Evolutionary conservation across 2,888 invertebrate species (phyloP).

Genomic region (Ernsta delagoae): DNA sequence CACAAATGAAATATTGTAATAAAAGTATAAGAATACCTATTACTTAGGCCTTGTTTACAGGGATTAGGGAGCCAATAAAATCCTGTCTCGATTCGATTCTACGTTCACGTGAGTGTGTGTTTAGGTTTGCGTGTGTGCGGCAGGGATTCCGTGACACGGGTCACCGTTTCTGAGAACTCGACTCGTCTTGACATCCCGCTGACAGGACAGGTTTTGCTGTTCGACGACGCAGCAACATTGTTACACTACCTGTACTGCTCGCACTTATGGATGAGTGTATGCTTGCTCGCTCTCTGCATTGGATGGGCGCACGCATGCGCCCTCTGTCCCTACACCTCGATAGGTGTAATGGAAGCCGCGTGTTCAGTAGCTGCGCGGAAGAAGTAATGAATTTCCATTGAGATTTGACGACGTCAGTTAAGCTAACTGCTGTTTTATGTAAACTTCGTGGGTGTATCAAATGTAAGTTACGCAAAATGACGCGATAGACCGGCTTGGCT

Average conservation of each 20-base stretch:
- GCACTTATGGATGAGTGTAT: conserved; percentile 45
- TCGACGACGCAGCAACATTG: conserved; percentile 75
- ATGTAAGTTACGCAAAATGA: conserved; percentile 21
- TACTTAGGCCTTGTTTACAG: conserved; percentile 41
- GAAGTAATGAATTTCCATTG: conserved; percentile 72
- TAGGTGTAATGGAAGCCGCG: conserved; percentile 42
- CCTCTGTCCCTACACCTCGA: conserved; percentile 74
- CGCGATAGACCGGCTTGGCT: not conserved
- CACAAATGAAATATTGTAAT: too few species aligned
- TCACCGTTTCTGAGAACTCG: conserved; percentile 83
- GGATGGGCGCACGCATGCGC: conserved; percentile 78
- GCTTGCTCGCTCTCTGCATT: conserved; percentile 63
- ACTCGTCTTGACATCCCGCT: conserved; percentile 83
- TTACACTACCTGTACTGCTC: conserved; percentile 62
- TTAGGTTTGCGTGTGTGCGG: conserved; percentile 60
- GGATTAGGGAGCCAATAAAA: conserved; percentile 55
- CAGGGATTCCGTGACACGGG: conserved; percentile 85
- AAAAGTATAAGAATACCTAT: too few species aligned
- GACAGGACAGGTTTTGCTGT: conserved; percentile 84
- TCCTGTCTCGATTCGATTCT: conserved; percentile 51
- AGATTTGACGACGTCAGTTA: conserved; percentile 49
- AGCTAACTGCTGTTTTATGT: conserved; percentile 37
- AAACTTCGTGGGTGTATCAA: conserved; percentile 39
- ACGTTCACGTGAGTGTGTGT: conserved; percentile 44
- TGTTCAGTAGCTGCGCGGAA: conserved; percentile 77